phyloP scores from a whole-genome alignment of 2,797 vertebrate species.

The Gila robusta region DNA sequence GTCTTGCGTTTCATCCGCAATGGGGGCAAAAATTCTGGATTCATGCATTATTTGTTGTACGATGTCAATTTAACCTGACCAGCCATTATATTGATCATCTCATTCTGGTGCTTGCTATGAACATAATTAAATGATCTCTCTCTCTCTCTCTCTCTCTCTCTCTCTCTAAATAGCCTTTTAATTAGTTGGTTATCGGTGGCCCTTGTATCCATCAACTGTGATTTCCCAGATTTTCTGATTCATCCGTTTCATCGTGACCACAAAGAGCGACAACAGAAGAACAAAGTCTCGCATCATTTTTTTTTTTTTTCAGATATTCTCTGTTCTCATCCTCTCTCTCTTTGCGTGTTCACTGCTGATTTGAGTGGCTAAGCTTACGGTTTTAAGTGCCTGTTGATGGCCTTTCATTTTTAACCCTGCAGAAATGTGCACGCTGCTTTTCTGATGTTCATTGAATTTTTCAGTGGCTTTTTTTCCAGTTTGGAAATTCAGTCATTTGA shows the following conservation, averaged over 20 bases:
- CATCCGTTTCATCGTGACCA: neutral
- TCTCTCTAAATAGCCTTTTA: neutral
- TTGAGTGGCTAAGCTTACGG: too few relatives aligned
- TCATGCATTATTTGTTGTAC: neutral
- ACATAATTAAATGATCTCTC: too few relatives aligned
- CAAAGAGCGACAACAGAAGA: constrained; percentile 1
- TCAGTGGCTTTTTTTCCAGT: constrained; percentile 12
- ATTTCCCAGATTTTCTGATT: neutral
- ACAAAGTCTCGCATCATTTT: neutral
- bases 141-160: too few relatives aligned
- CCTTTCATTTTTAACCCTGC: neutral
- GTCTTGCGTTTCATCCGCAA: neutral
- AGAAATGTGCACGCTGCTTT: neutral
- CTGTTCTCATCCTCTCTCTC: too few relatives aligned
- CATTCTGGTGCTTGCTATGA: too few relatives aligned
- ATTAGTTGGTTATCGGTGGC: constrained; percentile 18
- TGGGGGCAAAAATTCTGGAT: neutral
- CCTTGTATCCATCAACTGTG: constrained; percentile 25
- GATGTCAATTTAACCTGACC: constrained; percentile 1
- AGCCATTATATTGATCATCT: neutral
- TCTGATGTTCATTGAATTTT: neutral
- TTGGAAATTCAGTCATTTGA: constrained; percentile 4
- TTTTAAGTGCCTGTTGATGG: neutral
- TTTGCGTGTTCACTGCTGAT: too few relatives aligned
- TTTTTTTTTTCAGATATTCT: neutral